Evolutionary conservation across 2,113 vertebrate genomes (phyloP).

Genomic region (Nesoenas mayeri): DNA sequence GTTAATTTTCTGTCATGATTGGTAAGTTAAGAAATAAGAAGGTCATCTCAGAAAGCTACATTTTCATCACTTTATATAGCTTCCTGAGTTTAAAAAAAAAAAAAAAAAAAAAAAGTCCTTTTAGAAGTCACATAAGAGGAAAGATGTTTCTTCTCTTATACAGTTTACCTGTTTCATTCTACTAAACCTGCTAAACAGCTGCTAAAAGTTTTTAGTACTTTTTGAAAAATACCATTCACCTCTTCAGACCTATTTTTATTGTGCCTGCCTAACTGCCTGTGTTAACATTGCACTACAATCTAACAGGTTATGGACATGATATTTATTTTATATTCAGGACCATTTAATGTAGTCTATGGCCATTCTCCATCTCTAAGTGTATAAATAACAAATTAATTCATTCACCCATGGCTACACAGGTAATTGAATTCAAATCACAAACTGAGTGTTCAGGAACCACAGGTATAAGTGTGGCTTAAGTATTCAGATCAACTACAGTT

Average conservation of each 20-base stretch:
- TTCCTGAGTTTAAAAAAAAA: not conserved
- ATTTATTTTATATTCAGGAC: not conserved
- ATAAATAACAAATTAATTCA: not conserved
- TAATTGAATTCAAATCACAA: not conserved
- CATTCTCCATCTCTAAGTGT: not conserved
- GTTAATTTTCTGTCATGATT: not conserved
- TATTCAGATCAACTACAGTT: not conserved
- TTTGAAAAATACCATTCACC: not conserved
- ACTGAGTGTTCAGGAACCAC: not conserved
- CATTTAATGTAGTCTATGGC: not conserved
- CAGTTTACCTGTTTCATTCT: not conserved
- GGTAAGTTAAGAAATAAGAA: not conserved
- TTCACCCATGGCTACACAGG: not conserved
- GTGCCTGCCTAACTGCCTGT: not conserved
- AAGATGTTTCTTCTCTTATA: not conserved
- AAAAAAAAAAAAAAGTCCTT: not conserved
- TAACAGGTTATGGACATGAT: not conserved
- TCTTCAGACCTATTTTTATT: not conserved
- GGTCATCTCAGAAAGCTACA: not conserved
- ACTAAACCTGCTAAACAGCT: not conserved
- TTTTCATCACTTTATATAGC: not conserved
- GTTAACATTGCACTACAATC: not conserved
- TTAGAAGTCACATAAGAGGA: not conserved
- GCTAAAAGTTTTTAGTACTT: conserved; percentile 2
- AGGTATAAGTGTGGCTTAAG: not conserved